Percentiles rank a stretch among this genome's conserved stretches.
These are phyloP conservation scores for Hecatera dysodea DNA, from an alignment of 2,888 invertebrate genomes.

Conservation along the genomic window DNA sequence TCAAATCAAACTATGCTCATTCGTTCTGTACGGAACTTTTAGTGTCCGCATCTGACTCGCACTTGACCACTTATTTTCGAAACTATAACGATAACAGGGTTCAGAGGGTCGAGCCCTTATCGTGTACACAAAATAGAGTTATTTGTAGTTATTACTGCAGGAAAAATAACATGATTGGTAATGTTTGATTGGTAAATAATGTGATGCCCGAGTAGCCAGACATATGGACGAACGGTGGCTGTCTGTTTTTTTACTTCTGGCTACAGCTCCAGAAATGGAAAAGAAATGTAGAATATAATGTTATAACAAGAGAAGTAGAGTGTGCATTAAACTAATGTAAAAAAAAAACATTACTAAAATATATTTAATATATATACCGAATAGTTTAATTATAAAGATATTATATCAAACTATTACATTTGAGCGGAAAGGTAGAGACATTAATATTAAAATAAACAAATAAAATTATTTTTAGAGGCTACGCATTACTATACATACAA, in stretches of 20 bases:
- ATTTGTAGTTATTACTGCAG: constrained; percentile 21
- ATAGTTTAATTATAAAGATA: too few relatives aligned
- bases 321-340: too few relatives aligned
- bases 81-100: constrained; percentile 67
- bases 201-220: neutral
- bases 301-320: too few relatives aligned
- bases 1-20: too few relatives aligned
- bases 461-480: neutral
- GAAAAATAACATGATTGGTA: constrained; percentile 13
- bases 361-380: too few relatives aligned
- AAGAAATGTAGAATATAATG: too few relatives aligned
- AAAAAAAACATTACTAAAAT: too few relatives aligned
- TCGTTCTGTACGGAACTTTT: constrained; percentile 21
- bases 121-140: constrained; percentile 30
- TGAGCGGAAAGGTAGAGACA: too few relatives aligned
- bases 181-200: constrained; percentile 10
- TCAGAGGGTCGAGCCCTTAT: constrained; percentile 71
- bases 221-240: neutral
- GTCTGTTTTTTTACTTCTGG: too few relatives aligned
- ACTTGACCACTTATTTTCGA: constrained; percentile 61
- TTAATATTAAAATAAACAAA: constrained; percentile 2
- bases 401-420: too few relatives aligned
- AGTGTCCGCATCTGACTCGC: neutral
- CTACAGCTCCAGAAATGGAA: too few relatives aligned
- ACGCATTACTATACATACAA: neutral